Evolutionary conservation across 2,888 invertebrate species (phyloP), one percentile per base, ranked within the genome.

Genomic region (Agrotis segetum): DNA sequence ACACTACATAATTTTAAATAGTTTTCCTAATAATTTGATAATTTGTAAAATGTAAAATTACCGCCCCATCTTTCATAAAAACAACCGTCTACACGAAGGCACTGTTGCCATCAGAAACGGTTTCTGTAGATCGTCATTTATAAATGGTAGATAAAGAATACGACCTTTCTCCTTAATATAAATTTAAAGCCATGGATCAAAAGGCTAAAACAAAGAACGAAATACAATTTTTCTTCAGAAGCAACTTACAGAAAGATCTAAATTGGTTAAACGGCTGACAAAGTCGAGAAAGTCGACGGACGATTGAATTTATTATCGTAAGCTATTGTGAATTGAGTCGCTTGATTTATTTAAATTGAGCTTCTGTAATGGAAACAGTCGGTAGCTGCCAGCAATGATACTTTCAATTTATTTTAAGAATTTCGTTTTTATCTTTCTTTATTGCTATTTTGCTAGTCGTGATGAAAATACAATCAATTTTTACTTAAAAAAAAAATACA

Each of bases 341-440:
- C 65, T 76, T 79, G 71, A 76, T 79, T 79, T 76, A 79, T 79
- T 79, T 76, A 79, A 79, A 79, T 79, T 79, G 76, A 79, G 21
- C 67, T 49, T 52, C 44, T 47, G 68, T 63, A 70, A 71, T 79
- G 76, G 75, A 76, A 62, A 68, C 76, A 53, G 75, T 34, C 53
- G 17, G 50, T 63, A 53, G 64, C 49, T 62, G 52, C 16, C 49
- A 47, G 65, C 65, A 49, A 55, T 52, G 65, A 79, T 68, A 65
- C 76, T 66, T 67, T 74, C 50, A 65, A 71, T 71, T 62, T 67
- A 34, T 68, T 75, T 70, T 67, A 47, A 63, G 53, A 66, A 46
- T 16, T 34, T 69, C 59, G 21, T 50, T 68, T 68, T 53, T 50
- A 29, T 44, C 21, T 64, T 71, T 58, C 7, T 24, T 40, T 9